phyloP scores from a whole-genome alignment of 2,797 vertebrate species.

The Meda fulgida region DNA sequence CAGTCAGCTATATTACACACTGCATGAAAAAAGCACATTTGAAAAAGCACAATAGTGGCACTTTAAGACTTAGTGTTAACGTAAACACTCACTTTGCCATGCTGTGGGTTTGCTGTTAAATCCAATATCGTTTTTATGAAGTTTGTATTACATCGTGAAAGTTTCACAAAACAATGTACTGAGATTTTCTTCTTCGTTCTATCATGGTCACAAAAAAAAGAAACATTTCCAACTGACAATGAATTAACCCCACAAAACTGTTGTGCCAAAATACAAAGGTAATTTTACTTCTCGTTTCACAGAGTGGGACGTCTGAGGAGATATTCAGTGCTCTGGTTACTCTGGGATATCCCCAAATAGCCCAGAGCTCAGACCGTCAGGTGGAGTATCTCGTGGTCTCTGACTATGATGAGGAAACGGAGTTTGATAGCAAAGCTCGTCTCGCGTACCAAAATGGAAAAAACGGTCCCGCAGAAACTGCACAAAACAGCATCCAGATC shows the following conservation, averaged over 20 bases:
- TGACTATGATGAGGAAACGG: conserved; percentile 74
- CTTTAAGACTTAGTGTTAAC: too few relatives aligned
- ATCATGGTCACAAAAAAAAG: not conserved
- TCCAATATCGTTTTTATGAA: not conserved
- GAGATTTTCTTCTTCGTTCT: not conserved
- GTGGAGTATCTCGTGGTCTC: conserved; percentile 87
- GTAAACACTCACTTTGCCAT: not conserved
- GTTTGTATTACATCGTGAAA: not conserved
- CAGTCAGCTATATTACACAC: too few relatives aligned
- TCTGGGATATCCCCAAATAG: conserved; percentile 80
- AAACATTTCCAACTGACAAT: not conserved
- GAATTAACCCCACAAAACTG: not conserved
- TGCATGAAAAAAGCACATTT: too few relatives aligned
- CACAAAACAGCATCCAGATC: conserved; percentile 70
- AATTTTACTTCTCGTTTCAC: conserved; percentile 48
- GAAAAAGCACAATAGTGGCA: too few relatives aligned
- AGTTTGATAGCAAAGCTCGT: conserved; percentile 62
- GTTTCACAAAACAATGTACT: not conserved
- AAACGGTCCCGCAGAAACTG: not conserved
- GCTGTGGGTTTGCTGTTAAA: not conserved
- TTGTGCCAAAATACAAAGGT: not conserved
- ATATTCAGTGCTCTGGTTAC: conserved; percentile 78
- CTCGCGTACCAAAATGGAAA: not conserved
- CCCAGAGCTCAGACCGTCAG: conserved; percentile 77
- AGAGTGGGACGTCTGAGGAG: conserved; percentile 85